Base-by-base conservation (phyloP, 53 echinoderm and acorn worm genomes). In the Paelopatides confundens region DNA sequence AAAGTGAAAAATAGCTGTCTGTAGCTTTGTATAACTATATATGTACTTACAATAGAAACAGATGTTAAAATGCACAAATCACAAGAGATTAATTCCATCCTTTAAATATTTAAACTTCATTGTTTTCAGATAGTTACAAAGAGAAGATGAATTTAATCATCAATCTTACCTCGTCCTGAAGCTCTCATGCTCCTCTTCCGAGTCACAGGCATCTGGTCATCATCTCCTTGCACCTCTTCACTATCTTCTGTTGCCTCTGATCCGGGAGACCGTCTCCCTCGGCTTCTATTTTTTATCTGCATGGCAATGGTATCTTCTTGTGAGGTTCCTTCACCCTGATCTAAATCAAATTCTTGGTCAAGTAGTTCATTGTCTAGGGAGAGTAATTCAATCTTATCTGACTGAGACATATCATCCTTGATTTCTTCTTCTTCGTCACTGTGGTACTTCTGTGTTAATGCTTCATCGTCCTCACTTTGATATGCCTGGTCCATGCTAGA, bases 141-240 rank as follows among this genome's bases (percentile, higher is more conserved):
- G 53, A 50, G n/a, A 52, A 47, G 28, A n/a, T 63, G 17, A 14
- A 62, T 36, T 37, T n/a, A n/a, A n/a, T 23, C 15, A n/a, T n/a
- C n/a, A n/a, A n/a, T n/a, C 89, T 40, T 64, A 85, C 89, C 89
- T 52, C 89, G 84, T 66, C 89, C 89, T 63, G 89, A 89, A n/a
- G 89, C 83, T 14, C 89, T 83, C 24, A 85, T 89, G 47, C 89
- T 89, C 43, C 89, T 63, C 64, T 89, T 89, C 63, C 89, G 70
- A 54, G 85, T 84, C 62, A 54, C 38, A 33, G 83, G 84, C 32
- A 82, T 74, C 38, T 71, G 50, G 29, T 89, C 83, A 35, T 71
- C 70, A 24, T 71, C 70, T 1, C 82, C 89, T 6, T 52, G 50
- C 28, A 84, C 68, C 9, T 46, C 40, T 27, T 26, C 39, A 12